Evolutionary conservation across 2,797 vertebrate genomes (phyloP), one percentile per base, ranked within the genome.

Genomic region (Chrosomus eos): DNA sequence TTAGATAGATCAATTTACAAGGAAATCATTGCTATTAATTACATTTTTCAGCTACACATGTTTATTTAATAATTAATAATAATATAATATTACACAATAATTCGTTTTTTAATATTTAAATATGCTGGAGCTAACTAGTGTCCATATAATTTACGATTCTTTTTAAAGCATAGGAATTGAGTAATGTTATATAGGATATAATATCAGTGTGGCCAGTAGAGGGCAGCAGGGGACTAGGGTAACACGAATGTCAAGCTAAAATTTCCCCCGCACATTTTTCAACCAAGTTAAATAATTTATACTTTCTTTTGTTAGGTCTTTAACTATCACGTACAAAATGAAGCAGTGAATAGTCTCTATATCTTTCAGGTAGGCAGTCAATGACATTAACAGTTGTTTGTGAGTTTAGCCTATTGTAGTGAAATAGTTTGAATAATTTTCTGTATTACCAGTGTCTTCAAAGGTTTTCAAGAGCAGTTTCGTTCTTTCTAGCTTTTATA

Each of bases 181-280:
- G 23, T 13, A 60, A n/a, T 26, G 26, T 26, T 26, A 11, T 26
- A 60, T 13, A 14, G 1, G 10, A 77, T 77, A 16, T 19, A 19
- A n/a, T 28, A 8, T 33, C 23, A 40, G 13, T 55, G 23, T 40
- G 36, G 18, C 38, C 81, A 62, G 66, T 53, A 84, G 82, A 84
- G 51, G 75, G 66, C 74, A 71, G 38, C 53, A 84, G 0, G 14
- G 16, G 38, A 28, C 26, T n/a, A 38, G 2, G 10, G 4, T 1
- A 38, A 38, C 21, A 21, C 9, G 4, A 38, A 31, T 43, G n/a
- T 45, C n/a, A 64, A 45, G 55, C 58, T 43, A 64, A 55, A 4
- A 1, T 1, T 45, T 64, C 23, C 13, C 16, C 58, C 7, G 74
- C 31, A 14, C 5, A 43, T 62, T 77, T 55, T 60, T 62, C 0